Conservation (phyloP, 2,797 vertebrate species). For the Neopelma chrysocephalum region DNA sequence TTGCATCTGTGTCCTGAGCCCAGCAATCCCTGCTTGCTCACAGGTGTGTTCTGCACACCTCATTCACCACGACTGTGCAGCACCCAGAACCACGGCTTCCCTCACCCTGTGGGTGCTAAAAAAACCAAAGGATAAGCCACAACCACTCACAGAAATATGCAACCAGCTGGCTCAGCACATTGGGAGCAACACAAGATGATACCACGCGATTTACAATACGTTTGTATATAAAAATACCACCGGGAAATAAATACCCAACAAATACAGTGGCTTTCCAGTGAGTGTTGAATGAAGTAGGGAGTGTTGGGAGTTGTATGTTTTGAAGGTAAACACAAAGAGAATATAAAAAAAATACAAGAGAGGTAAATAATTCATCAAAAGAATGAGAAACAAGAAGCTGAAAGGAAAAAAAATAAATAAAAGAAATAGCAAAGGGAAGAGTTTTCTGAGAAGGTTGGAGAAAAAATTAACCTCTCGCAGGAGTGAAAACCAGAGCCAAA, state of each 20-base stretch:
- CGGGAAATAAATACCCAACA: background rate
- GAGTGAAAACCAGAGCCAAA: background rate
- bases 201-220: background rate
- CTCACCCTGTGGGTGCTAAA: background rate
- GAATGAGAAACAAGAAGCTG: background rate
- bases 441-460: background rate
- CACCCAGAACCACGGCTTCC: background rate
- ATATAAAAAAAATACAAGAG: background rate
- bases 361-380: constrained; percentile 56
- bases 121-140: background rate
- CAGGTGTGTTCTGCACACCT: background rate
- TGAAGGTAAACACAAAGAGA: constrained; percentile 52
- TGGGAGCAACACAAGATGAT: background rate
- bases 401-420: background rate
- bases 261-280: background rate
- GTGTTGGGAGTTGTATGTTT: constrained; percentile 6
- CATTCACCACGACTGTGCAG: background rate
- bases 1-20: background rate
- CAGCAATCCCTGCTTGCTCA: background rate
- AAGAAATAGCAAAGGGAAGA: background rate
- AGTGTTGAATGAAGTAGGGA: background rate
- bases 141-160: background rate
- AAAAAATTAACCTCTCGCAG: background rate
- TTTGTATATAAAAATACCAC: background rate
- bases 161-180: background rate